Evolutionary conservation across 2,113 vertebrate species (phyloP).

Genomic region (Numida meleagris): DNA sequence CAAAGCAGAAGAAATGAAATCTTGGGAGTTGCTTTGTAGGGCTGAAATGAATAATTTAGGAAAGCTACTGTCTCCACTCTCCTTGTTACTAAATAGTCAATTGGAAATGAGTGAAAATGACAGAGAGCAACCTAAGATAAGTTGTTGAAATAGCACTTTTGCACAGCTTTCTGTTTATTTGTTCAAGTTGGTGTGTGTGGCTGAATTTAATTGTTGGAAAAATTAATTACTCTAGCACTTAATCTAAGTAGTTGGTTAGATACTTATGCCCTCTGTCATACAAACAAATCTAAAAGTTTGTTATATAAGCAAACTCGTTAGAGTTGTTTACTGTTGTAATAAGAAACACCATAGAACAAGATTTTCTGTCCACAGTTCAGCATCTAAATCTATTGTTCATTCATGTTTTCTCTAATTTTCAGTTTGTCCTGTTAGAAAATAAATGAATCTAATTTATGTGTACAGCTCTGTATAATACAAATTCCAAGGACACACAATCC

Average conservation of each 20-base stretch:
- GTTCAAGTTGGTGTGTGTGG: background rate
- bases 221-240: background rate
- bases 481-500: background rate
- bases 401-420: background rate
- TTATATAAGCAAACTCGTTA: fast-evolving
- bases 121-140: background rate
- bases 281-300: background rate
- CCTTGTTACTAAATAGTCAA: conserved; percentile 11
- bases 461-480: background rate
- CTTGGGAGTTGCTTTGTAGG: conserved; percentile 21
- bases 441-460: background rate
- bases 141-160: background rate
- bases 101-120: conserved; percentile 20
- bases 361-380: background rate
- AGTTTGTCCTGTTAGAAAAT: background rate
- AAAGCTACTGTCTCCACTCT: conserved; percentile 16
- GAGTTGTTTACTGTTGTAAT: background rate
- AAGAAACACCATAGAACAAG: background rate
- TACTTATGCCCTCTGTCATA: background rate
- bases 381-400: background rate
- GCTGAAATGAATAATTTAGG: conserved; percentile 61
- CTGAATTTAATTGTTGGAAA: background rate
- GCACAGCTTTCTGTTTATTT: background rate
- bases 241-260: background rate
- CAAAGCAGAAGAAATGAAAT: conserved; percentile 18